Conservation (phyloP, 1,140 invertebrate genomes). For the Teleogryllus occipitalis region DNA sequence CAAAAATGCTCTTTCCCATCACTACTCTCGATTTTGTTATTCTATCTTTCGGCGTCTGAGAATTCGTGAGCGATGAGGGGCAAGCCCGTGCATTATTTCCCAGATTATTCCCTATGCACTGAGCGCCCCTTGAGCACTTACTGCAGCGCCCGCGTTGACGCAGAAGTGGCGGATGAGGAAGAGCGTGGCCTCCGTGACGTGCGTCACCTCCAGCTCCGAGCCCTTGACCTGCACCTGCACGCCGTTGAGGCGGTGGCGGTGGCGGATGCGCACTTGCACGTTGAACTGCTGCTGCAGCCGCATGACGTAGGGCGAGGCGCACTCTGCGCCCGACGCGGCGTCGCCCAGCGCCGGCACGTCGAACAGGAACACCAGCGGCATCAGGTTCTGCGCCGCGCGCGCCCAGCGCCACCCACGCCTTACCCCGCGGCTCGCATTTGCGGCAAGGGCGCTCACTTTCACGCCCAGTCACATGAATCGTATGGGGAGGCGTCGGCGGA, state of each 20-base stretch:
- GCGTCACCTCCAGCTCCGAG: slow-evolving; percentile 76
- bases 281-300: slow-evolving; percentile 81
- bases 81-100: too few relatives aligned
- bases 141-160: background rate
- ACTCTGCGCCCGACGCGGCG: slow-evolving; percentile 56
- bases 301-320: slow-evolving; percentile 65
- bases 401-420: slow-evolving; percentile 75
- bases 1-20: too few relatives aligned
- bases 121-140: background rate
- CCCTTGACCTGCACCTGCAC: slow-evolving; percentile 80
- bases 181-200: slow-evolving; percentile 78
- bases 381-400: slow-evolving; percentile 74
- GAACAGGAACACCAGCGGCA: slow-evolving; percentile 86
- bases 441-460: slow-evolving; percentile 53
- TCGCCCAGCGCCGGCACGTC: slow-evolving; percentile 75
- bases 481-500: too few relatives aligned
- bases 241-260: slow-evolving; percentile 69
- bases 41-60: too few relatives aligned
- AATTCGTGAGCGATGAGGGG: too few relatives aligned
- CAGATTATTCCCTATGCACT: too few relatives aligned
- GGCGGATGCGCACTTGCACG: slow-evolving; percentile 77
- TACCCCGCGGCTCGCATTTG: slow-evolving; percentile 88
- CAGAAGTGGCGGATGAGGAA: slow-evolving; percentile 68
- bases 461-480: too few relatives aligned
- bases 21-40: too few relatives aligned